Evolutionary conservation across 2,113 vertebrate species (phyloP).

Genomic region (Marcusenius ussheri): DNA sequence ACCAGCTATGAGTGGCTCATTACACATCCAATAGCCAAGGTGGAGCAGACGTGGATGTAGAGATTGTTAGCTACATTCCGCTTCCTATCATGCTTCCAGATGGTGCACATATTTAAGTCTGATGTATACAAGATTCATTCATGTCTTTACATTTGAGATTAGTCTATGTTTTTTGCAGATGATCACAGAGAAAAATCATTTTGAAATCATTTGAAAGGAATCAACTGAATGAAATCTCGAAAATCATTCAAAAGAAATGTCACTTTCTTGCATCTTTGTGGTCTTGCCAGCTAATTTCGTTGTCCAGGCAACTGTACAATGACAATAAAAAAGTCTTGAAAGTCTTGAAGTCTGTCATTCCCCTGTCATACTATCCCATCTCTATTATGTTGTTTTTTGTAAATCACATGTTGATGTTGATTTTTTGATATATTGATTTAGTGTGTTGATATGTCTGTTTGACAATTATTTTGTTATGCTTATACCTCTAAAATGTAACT

Average conservation of each 20-base stretch:
- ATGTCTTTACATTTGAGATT: neutral
- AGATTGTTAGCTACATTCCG: neutral
- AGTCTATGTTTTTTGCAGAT: neutral
- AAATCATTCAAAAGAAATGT: too few species aligned
- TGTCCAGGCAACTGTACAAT: too few species aligned
- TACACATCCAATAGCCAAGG: neutral
- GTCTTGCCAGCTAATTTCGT: too few species aligned
- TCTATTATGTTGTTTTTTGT: neutral
- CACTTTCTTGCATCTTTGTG: too few species aligned
- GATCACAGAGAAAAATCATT: neutral
- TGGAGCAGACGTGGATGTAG: neutral
- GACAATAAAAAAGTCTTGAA: too few species aligned
- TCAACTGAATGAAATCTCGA: neutral
- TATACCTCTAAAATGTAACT: neutral
- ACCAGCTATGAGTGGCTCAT: neutral
- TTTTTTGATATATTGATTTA: neutral
- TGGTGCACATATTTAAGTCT: neutral
- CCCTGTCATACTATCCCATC: neutral
- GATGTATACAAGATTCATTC: neutral
- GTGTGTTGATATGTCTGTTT: neutral
- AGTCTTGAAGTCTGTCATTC: too few species aligned
- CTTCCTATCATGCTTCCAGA: neutral
- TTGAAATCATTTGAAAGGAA: neutral
- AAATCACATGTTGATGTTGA: neutral
- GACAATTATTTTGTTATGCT: neutral